A percentile compares a stretch with the other conserved stretches of the same genome.
These are phyloP conservation scores for Heliconius cydno DNA, from an alignment of 2,888 invertebrate genomes.

Conservation along the genomic window DNA sequence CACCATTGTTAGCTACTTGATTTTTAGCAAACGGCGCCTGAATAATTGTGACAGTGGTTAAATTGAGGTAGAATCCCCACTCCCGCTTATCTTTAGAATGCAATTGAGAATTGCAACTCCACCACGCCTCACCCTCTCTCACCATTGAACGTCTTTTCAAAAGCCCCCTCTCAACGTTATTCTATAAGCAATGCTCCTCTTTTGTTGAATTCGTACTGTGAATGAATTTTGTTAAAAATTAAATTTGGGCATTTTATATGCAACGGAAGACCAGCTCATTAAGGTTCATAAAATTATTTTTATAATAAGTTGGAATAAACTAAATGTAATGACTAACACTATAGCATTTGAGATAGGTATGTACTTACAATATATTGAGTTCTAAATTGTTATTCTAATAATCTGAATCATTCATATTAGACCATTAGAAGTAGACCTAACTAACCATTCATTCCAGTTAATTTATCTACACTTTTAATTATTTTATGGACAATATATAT, in stretches of 20 bases:
- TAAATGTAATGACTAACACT: too few species aligned
- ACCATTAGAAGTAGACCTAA: too few species aligned
- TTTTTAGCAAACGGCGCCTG: constrained; percentile 43
- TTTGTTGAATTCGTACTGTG: constrained; percentile 60
- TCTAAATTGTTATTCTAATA: too few species aligned
- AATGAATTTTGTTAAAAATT: constrained; percentile 48
- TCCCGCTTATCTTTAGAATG: constrained; percentile 60
- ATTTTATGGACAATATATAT: background rate
- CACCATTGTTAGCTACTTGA: constrained; percentile 34
- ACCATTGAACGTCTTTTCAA: constrained; percentile 64
- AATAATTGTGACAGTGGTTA: constrained; percentile 54
- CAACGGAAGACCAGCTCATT: background rate
- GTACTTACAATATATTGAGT: too few species aligned
- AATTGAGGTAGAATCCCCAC: constrained; percentile 58
- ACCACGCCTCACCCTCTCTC: constrained; percentile 57
- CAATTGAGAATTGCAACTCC: constrained; percentile 67
- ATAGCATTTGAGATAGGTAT: too few species aligned
- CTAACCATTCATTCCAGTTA: too few species aligned
- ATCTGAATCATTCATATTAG: too few species aligned
- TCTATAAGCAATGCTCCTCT: constrained; percentile 57
- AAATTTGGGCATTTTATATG: constrained; percentile 29
- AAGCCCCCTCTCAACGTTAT: constrained; percentile 58
- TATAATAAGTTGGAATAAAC: background rate
- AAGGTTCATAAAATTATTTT: background rate
- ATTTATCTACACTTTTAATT: too few species aligned